Evolutionary conservation across 1,140 invertebrate species (phyloP).

Genomic region (Grapholita molesta): DNA sequence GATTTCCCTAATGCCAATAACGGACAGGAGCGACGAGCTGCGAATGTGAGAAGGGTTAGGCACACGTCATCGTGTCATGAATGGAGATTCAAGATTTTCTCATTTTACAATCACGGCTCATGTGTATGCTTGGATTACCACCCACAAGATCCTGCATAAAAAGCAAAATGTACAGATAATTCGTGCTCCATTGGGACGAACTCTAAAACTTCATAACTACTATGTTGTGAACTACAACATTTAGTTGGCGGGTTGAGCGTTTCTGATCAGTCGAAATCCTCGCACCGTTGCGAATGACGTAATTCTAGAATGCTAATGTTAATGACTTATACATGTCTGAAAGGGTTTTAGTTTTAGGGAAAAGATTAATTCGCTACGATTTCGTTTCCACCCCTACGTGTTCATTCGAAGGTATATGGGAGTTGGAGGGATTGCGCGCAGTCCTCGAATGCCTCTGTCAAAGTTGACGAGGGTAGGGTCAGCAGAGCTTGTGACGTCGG

Average conservation of each 20-base stretch:
- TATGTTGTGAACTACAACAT: too few species aligned
- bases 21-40: slow-evolving; percentile 13
- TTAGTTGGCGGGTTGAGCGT: too few species aligned
- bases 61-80: slow-evolving; percentile 9
- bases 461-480: slow-evolving; percentile 14
- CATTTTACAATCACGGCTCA: slow-evolving; percentile 3
- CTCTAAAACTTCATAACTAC: too few species aligned
- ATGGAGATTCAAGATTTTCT: slow-evolving; percentile 5
- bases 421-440: not conserved
- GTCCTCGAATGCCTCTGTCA: slow-evolving; percentile 13
- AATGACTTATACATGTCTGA: not conserved
- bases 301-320: slow-evolving; percentile 4
- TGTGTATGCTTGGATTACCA: not conserved
- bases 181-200: too few species aligned
- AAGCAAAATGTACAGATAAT: not conserved
- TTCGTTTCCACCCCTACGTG: slow-evolving; percentile 2
- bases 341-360: not conserved
- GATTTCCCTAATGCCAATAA: slow-evolving; percentile 13
- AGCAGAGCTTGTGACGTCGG: slow-evolving; percentile 2
- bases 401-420: not conserved
- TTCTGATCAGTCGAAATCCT: too few species aligned
- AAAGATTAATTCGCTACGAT: slow-evolving; percentile 1
- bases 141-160: not conserved
- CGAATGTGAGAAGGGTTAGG: slow-evolving; percentile 17
- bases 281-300: not conserved